Conservation (phyloP, 2,797 vertebrate species). For the Enteromius trimaculatus region DNA sequence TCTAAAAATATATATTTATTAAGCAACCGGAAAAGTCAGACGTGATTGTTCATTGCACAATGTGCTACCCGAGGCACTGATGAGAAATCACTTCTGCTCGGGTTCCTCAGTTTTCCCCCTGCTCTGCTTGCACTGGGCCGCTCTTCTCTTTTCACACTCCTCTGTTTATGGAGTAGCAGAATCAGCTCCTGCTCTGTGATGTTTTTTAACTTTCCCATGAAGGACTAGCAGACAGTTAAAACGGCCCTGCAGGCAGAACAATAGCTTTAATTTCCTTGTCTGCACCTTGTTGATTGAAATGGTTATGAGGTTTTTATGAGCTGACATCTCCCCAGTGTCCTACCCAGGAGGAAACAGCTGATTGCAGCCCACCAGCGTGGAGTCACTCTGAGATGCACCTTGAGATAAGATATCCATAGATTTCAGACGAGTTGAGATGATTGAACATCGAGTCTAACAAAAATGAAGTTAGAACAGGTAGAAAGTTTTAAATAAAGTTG, state of each 20-base stretch:
- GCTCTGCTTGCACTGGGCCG: constrained; percentile 35
- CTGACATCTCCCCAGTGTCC: constrained; percentile 45
- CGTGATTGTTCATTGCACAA: constrained; percentile 54
- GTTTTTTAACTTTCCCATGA: constrained; percentile 53
- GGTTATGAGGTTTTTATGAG: constrained; percentile 58
- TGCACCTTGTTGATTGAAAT: constrained; percentile 58
- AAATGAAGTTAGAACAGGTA: constrained; percentile 12
- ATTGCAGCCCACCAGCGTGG: constrained; percentile 38
- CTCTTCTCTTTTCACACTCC: constrained; percentile 33
- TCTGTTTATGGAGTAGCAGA: constrained; percentile 45
- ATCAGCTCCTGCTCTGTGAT: constrained; percentile 45
- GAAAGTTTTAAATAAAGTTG: constrained; percentile 54
- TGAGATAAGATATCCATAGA: constrained; percentile 39
- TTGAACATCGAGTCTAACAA: not conserved
- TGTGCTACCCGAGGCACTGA: constrained; percentile 41
- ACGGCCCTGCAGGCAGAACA: constrained; percentile 55
- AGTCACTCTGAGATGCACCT: constrained; percentile 2
- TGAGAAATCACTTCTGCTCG: constrained; percentile 59
- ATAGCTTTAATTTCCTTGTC: constrained; percentile 60
- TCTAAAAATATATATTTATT: constrained; percentile 62
- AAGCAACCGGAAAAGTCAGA: constrained; percentile 67
- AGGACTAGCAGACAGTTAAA: constrained; percentile 60
- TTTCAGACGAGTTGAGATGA: constrained; percentile 27
- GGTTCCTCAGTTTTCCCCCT: constrained; percentile 43
- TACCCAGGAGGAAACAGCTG: constrained; percentile 48